Percentiles rank a stretch among this genome's conserved stretches.
phyloP scores from a whole-genome alignment of 2,888 invertebrate species.

The Trachelus tabidus region DNA sequence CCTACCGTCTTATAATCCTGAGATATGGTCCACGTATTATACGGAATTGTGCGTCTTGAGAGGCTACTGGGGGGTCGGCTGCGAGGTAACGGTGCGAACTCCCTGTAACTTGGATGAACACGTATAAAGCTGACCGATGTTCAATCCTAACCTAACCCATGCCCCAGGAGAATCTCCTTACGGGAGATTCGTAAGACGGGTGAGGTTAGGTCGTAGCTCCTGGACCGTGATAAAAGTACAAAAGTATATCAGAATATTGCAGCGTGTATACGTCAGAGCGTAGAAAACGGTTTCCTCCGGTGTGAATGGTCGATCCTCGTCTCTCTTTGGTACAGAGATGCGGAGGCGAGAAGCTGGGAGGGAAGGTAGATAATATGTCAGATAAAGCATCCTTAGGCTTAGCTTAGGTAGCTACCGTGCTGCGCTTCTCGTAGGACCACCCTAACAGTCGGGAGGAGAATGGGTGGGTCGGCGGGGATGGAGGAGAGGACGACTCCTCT shows the following conservation, averaged over 20 bases:
- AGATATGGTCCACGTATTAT: constrained; percentile 63
- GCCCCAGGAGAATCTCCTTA: too few species aligned
- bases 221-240: too few species aligned
- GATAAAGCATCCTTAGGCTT: constrained; percentile 62
- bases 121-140: constrained; percentile 31
- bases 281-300: constrained; percentile 21
- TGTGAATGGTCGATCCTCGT: constrained; percentile 9
- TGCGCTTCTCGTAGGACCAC: constrained; percentile 59
- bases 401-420: constrained; percentile 62
- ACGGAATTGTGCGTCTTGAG: constrained; percentile 53
- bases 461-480: constrained; percentile 19
- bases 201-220: too few species aligned
- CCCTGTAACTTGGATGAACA: constrained; percentile 46
- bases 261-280: not conserved
- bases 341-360: constrained; percentile 11
- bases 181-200: too few species aligned
- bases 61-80: constrained; percentile 47
- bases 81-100: constrained; percentile 45
- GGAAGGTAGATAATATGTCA: constrained; percentile 47
- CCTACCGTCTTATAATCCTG: constrained; percentile 58
- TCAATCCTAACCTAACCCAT: too few species aligned
- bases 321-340: too few species aligned
- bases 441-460: constrained; percentile 39
- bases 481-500: constrained; percentile 42
- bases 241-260: too few species aligned